A percentile compares a stretch with the other conserved stretches of the same genome.
Evolutionary conservation across 2,113 vertebrate species (phyloP).

Genomic region (Mirza zaza): DNA sequence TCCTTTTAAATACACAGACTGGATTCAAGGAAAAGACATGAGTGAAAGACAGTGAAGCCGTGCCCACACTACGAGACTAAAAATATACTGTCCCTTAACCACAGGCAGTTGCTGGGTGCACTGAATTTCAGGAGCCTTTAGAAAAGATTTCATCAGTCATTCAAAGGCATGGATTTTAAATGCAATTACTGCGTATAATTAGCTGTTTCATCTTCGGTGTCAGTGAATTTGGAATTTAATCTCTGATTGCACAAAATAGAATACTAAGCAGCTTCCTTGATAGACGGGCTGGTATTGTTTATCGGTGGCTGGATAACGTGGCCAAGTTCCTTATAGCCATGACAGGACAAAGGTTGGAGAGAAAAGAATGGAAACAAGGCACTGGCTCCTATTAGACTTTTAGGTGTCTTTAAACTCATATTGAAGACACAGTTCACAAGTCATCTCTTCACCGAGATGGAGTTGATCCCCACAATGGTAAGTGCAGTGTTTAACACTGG

Average conservation of each 20-base stretch:
- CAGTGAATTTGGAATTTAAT: conserved; percentile 79
- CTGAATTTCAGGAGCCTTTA: conserved; percentile 47
- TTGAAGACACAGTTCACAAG: not conserved
- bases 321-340: not conserved
- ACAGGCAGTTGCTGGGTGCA: not conserved
- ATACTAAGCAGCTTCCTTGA: conserved; percentile 26
- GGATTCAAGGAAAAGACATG: conserved; percentile 36
- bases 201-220: conserved; percentile 79
- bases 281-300: not conserved
- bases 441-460: not conserved
- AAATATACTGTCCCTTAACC: conserved; percentile 55
- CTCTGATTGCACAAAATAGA: conserved; percentile 77
- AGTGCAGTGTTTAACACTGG: not conserved
- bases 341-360: not conserved
- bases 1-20: conserved; percentile 25
- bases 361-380: not conserved
- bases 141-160: conserved; percentile 79
- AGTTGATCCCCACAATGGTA: too few relatives aligned
- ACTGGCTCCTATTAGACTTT: not conserved
- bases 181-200: conserved; percentile 79
- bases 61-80: not conserved
- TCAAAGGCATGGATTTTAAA: conserved; percentile 80
- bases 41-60: not conserved
- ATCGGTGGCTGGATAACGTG: not conserved
- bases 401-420: not conserved